Evolutionary conservation across 2,797 vertebrate genomes (phyloP).

Genomic region (Pitangus sulphuratus): DNA sequence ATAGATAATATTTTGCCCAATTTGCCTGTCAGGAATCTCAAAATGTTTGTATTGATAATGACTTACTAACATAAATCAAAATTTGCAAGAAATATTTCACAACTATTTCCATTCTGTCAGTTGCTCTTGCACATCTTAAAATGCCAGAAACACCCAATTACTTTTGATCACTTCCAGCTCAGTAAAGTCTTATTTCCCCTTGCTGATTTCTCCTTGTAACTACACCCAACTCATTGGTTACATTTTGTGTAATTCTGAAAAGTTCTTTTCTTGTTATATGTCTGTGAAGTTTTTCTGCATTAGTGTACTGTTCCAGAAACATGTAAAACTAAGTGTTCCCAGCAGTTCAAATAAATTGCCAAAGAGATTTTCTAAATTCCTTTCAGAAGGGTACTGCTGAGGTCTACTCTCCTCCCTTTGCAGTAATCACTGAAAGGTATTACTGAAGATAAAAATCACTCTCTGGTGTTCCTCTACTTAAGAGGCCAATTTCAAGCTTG

Average conservation of each 20-base stretch:
- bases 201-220: neutral
- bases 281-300: neutral
- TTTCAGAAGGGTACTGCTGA: neutral
- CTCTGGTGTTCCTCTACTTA: neutral
- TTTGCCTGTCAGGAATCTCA: neutral
- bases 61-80: neutral
- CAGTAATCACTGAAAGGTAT: neutral
- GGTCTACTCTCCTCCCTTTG: neutral
- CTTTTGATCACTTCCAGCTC: neutral
- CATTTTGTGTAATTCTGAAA: neutral
- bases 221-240: neutral
- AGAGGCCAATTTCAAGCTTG: neutral
- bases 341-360: conserved; percentile 5
- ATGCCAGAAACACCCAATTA: neutral
- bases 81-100: neutral
- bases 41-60: neutral
- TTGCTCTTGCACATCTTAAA: neutral
- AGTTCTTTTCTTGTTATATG: neutral
- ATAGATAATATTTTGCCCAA: neutral
- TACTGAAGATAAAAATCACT: conserved; percentile 8
- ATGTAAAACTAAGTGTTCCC: neutral
- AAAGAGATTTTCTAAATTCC: conserved; percentile 29
- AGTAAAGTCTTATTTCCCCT: neutral
- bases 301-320: neutral
- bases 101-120: neutral